Percentiles rank a stretch among this genome's conserved stretches.
Conservation (phyloP, 2,113 vertebrate species). For the Micromys minutus region DNA sequence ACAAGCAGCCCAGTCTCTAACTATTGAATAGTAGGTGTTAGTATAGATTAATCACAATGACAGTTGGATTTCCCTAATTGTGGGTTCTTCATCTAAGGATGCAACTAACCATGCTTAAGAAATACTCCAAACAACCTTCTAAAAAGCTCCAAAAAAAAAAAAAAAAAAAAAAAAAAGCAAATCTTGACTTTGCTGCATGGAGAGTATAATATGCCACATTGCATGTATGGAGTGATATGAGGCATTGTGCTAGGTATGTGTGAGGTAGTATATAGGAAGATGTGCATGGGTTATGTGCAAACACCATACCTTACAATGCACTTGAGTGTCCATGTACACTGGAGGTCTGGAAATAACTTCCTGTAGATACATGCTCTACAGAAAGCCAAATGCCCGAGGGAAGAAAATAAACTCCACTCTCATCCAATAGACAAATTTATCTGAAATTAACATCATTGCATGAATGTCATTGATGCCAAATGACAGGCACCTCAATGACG, state of each 20-base stretch:
- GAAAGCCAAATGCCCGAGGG: not conserved
- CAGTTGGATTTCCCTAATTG: not conserved
- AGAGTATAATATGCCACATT: not conserved
- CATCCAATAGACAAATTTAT: not conserved
- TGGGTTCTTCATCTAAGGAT: not conserved
- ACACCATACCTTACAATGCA: not conserved
- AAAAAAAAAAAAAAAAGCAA: too few relatives aligned
- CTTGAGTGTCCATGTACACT: not conserved
- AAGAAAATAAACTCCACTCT: not conserved
- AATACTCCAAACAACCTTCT: not conserved
- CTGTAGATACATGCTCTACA: not conserved
- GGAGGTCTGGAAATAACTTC: not conserved
- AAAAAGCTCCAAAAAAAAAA: not conserved
- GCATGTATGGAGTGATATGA: too few relatives aligned
- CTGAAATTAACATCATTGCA: not conserved
- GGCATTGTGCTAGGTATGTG: not conserved
- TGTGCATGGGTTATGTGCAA: too few relatives aligned
- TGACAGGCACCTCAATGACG: not conserved
- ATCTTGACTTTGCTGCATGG: not conserved
- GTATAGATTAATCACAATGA: not conserved
- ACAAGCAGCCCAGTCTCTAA: not conserved
- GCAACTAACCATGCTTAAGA: not conserved
- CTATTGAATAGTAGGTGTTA: too few relatives aligned
- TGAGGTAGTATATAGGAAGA: not conserved
- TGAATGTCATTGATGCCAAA: rapidly evolving